A percentile compares a stretch with the other conserved stretches of the same genome.
Conservation (phyloP, 1,140 invertebrate genomes). For the Delia radicum region DNA sequence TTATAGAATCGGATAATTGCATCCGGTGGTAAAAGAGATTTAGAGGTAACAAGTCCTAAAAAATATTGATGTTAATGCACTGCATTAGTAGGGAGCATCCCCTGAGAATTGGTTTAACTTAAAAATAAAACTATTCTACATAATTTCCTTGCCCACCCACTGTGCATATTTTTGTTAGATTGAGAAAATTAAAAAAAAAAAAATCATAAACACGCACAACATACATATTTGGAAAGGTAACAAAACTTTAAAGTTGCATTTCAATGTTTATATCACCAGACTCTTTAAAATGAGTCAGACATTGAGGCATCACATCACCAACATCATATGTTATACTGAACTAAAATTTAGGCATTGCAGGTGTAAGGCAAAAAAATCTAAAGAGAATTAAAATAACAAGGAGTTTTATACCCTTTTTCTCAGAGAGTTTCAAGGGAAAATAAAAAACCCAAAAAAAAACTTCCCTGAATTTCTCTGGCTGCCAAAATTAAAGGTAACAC, state of each 20-base stretch:
- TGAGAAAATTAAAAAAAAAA: background rate
- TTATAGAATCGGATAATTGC: too few relatives aligned
- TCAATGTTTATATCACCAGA: background rate
- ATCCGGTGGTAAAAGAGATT: too few relatives aligned
- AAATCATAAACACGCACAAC: background rate
- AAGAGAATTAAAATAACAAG: background rate
- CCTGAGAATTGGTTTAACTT: too few relatives aligned
- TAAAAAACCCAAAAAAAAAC: background rate
- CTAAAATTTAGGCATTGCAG: background rate
- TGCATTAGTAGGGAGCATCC: too few relatives aligned
- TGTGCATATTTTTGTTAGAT: background rate
- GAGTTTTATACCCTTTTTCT: background rate
- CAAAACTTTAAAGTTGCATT: background rate
- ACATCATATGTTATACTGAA: background rate
- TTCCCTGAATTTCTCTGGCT: background rate
- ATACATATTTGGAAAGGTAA: background rate
- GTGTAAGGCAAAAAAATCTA: background rate
- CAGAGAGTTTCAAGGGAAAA: too few relatives aligned
- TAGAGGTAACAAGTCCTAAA: too few relatives aligned
- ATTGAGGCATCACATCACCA: background rate
- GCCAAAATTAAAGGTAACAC: slow-evolving; percentile 11
- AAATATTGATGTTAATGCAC: too few relatives aligned
- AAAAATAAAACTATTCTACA: too few relatives aligned
- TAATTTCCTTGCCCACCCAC: background rate
- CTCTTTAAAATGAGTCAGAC: too few relatives aligned